phyloP scores from a whole-genome alignment of 2,113 vertebrate species.

The Scatophagus argus region DNA sequence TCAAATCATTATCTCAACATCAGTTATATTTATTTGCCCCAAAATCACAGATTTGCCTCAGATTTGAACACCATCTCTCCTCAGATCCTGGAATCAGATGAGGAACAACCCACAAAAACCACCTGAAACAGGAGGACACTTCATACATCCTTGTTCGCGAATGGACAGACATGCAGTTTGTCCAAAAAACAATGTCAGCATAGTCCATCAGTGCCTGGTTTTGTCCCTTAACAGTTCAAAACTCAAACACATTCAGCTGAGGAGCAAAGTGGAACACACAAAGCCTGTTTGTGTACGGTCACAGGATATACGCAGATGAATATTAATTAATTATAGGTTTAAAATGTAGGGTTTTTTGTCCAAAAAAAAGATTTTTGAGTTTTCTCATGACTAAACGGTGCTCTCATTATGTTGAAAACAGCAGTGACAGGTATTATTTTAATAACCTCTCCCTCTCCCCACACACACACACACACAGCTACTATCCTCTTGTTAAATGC shows the following conservation, averaged over 20 bases:
- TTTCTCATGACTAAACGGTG: neutral
- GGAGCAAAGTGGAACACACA: too few species aligned
- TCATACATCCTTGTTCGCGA: neutral
- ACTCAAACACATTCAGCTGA: neutral
- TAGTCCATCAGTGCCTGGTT: neutral
- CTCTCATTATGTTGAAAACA: neutral
- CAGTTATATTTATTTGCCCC: neutral
- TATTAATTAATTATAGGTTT: neutral
- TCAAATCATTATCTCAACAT: neutral
- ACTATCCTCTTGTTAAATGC: conserved; percentile 41
- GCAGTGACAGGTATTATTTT: neutral
- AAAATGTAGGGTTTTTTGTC: neutral
- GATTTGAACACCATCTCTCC: neutral
- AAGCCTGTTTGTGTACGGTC: too few species aligned
- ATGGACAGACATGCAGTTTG: neutral
- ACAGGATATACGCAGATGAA: too few species aligned
- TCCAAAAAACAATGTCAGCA: neutral
- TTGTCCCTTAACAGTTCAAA: neutral
- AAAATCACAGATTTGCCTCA: neutral
- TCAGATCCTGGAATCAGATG: neutral
- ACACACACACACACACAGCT: conserved; percentile 23
- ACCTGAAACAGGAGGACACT: neutral
- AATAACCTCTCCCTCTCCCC: too few species aligned
- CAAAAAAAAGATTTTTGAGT: neutral
- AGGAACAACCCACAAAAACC: neutral